Percentiles rank a stretch among this genome's conserved stretches.
Evolutionary conservation across 2,113 vertebrate species (phyloP).

Genomic region (Dromiciops gliroides): DNA sequence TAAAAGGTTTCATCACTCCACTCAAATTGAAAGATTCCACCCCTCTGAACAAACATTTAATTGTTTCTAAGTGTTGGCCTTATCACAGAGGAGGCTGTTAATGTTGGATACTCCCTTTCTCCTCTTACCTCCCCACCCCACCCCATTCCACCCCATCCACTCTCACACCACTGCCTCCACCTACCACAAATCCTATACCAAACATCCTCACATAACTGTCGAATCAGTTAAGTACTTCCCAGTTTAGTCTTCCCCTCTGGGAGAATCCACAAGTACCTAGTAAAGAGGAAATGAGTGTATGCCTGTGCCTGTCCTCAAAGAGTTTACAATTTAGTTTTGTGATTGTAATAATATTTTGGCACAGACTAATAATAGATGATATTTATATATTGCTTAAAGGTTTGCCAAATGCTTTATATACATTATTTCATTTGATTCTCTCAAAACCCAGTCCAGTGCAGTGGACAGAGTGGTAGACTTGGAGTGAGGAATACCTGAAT

Average conservation of each 20-base stretch:
- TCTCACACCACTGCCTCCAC: background rate
- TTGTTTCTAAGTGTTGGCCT: constrained; percentile 22
- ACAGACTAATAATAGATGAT: background rate
- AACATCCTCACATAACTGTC: background rate
- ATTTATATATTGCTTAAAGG: background rate
- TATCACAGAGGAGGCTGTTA: background rate
- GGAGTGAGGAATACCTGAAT: background rate
- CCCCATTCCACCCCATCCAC: background rate
- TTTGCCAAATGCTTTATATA: background rate
- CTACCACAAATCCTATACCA: background rate
- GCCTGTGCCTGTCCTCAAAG: background rate
- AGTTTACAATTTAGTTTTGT: background rate
- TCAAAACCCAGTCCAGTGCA: background rate
- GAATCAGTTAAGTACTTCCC: background rate
- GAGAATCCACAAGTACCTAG: background rate
- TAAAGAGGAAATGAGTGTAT: background rate
- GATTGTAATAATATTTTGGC: background rate
- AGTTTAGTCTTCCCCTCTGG: background rate
- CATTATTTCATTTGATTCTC: background rate
- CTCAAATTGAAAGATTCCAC: constrained; percentile 6
- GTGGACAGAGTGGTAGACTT: background rate
- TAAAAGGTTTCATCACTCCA: background rate
- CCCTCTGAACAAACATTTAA: background rate
- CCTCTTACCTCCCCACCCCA: constrained; percentile 1
- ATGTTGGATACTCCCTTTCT: background rate